Conservation (phyloP, 2,797 vertebrate species). For the Epinephelus malabaricus region DNA sequence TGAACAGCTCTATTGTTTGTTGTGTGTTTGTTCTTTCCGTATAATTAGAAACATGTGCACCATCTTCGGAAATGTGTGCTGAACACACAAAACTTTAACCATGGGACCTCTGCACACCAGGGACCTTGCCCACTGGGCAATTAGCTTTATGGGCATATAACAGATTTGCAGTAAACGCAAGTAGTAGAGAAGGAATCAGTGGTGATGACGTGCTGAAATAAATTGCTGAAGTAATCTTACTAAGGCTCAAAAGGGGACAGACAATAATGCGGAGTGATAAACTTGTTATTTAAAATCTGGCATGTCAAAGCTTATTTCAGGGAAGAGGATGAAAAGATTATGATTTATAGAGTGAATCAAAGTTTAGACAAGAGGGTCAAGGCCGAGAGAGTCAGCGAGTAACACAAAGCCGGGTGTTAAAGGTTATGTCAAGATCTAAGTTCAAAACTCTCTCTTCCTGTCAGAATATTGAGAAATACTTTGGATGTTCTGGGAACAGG, state of each 20-base stretch:
- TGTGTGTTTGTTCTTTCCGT: constrained; percentile 65
- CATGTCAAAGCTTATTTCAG: constrained; percentile 30
- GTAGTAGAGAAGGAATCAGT: constrained; percentile 35
- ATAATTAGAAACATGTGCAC: constrained; percentile 73
- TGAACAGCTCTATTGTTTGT: constrained; percentile 73
- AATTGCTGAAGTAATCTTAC: constrained; percentile 35
- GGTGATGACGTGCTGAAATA: constrained; percentile 42
- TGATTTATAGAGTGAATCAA: constrained; percentile 29
- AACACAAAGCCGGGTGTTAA: constrained; percentile 33
- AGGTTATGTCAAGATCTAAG: constrained; percentile 63
- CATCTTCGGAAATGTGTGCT: constrained; percentile 57
- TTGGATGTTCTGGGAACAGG: constrained; percentile 71
- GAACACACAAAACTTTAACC: constrained; percentile 58
- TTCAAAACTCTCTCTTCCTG: constrained; percentile 69
- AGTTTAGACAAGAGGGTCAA: constrained; percentile 34
- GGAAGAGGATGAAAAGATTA: constrained; percentile 42
- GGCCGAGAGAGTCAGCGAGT: constrained; percentile 42
- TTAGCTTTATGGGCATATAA: constrained; percentile 56
- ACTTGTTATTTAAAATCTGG: constrained; percentile 47
- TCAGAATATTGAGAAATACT: constrained; percentile 58
- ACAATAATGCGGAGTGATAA: constrained; percentile 32
- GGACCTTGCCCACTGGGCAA: constrained; percentile 52
- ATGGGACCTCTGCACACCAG: constrained; percentile 46
- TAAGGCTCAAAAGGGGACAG: constrained; percentile 40
- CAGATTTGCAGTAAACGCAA: constrained; percentile 51